Percentiles rank a stretch among this genome's conserved stretches.
Conservation (phyloP, 2,113 vertebrate genomes). For the Actinemys pallida region DNA sequence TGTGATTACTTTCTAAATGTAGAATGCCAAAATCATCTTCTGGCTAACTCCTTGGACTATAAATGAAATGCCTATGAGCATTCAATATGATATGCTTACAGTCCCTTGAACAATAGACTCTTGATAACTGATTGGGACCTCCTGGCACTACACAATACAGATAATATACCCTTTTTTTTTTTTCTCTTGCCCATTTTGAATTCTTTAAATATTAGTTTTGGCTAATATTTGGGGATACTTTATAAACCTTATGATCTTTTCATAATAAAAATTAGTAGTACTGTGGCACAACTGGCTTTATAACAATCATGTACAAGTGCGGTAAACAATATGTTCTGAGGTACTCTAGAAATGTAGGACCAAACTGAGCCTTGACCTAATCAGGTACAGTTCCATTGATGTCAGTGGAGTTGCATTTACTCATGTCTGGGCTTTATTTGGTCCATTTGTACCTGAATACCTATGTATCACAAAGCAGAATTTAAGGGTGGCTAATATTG, state of each 20-base stretch:
- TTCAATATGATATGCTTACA: background rate
- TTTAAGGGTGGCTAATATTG: background rate
- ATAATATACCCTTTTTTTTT: background rate
- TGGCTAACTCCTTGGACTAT: background rate
- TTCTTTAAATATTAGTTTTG: background rate
- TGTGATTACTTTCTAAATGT: background rate
- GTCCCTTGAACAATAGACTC: background rate
- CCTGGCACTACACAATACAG: background rate
- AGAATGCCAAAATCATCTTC: background rate
- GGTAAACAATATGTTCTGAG: background rate
- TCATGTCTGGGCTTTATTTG: background rate
- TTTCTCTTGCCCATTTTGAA: background rate
- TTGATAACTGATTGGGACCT: background rate
- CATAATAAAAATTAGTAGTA: background rate
- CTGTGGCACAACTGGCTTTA: constrained; percentile 1
- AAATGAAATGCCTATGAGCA: background rate
- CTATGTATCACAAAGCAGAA: background rate
- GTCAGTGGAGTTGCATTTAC: background rate
- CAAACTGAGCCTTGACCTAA: background rate
- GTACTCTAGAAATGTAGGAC: background rate
- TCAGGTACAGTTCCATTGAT: background rate
- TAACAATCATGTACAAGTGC: background rate
- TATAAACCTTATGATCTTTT: background rate
- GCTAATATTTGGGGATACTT: rapidly evolving
- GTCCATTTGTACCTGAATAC: background rate